phyloP scores from a whole-genome alignment of 2,113 vertebrate species.

The Leucoraja erinaceus region DNA sequence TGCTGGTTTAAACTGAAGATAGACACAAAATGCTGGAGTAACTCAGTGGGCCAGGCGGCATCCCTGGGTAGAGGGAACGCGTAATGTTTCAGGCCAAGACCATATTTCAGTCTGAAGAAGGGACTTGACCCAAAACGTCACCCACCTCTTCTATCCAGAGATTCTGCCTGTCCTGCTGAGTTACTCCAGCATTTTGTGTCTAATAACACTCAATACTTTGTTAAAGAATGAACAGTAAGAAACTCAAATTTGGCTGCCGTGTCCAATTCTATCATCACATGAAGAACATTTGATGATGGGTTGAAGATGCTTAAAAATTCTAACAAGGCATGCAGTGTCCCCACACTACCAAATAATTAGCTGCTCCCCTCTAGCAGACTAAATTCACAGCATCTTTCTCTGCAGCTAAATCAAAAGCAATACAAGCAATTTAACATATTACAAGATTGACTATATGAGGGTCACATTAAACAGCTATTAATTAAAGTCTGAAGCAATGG shows the following conservation, averaged over 20 bases:
- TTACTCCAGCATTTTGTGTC: too few relatives aligned
- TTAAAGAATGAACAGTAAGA: not conserved
- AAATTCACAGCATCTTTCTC: not conserved
- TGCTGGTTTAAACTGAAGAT: too few relatives aligned
- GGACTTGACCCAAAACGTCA: too few relatives aligned
- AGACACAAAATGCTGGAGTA: too few relatives aligned
- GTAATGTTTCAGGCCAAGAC: too few relatives aligned
- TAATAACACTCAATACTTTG: not conserved
- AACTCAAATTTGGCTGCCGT: not conserved
- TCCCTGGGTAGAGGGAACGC: too few relatives aligned
- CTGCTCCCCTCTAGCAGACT: not conserved
- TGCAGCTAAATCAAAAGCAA: not conserved
- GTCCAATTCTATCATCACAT: not conserved
- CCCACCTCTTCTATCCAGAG: too few relatives aligned
- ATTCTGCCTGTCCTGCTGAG: too few relatives aligned
- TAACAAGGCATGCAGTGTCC: not conserved
- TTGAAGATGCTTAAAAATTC: not conserved
- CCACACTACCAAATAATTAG: conserved; percentile 22
- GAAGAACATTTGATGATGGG: not conserved
- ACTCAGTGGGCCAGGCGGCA: too few relatives aligned
- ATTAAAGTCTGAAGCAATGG: not conserved
- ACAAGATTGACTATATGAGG: not conserved
- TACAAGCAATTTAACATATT: conserved; percentile 22
- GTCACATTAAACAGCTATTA: not conserved
- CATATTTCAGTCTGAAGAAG: too few relatives aligned